Percentiles rank a stretch among this genome's conserved stretches.
phyloP scores from a whole-genome alignment of 2,113 vertebrate genomes.

The Ancistrus triradiatus region DNA sequence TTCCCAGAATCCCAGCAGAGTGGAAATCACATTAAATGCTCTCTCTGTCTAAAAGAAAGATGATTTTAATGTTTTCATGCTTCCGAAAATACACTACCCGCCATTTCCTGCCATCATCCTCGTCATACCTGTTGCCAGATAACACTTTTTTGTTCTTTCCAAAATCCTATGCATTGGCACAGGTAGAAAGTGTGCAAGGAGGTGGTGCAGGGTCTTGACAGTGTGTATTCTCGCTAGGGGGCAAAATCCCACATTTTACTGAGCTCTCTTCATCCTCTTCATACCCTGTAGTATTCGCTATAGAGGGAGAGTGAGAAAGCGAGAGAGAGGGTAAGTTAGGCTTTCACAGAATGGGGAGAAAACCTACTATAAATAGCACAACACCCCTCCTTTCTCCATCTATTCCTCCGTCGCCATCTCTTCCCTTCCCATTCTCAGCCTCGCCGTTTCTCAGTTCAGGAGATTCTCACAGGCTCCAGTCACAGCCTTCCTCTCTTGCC shows the following conservation, averaged over 20 bases:
- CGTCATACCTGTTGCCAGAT: too few species aligned
- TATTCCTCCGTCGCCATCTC: conserved; percentile 1
- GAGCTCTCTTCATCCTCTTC: conserved; percentile 15
- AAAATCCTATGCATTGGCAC: not conserved
- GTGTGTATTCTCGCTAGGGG: not conserved
- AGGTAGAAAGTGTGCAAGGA: not conserved
- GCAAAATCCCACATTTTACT: conserved; percentile 5
- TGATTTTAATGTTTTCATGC: too few species aligned
- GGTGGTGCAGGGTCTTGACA: too few species aligned
- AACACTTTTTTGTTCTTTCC: too few species aligned
- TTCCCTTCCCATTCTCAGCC: conserved; percentile 11
- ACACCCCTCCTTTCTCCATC: conserved; percentile 4
- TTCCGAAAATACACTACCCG: too few species aligned
- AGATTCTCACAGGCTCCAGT: conserved; percentile 20
- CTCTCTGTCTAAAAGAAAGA: too few species aligned
- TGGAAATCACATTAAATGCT: too few species aligned
- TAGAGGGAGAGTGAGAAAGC: not conserved
- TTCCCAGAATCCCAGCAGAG: too few species aligned
- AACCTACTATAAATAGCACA: conserved; percentile 60
- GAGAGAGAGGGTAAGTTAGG: conserved; percentile 21
- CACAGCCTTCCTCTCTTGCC: not conserved
- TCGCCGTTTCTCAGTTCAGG: conserved; percentile 16
- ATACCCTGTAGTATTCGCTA: too few species aligned
- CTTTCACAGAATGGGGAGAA: conserved; percentile 49
- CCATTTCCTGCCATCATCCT: too few species aligned